These are phyloP conservation scores for Buceros bicornis DNA, from an alignment of 2,797 vertebrate species.

Conservation along the genomic window DNA sequence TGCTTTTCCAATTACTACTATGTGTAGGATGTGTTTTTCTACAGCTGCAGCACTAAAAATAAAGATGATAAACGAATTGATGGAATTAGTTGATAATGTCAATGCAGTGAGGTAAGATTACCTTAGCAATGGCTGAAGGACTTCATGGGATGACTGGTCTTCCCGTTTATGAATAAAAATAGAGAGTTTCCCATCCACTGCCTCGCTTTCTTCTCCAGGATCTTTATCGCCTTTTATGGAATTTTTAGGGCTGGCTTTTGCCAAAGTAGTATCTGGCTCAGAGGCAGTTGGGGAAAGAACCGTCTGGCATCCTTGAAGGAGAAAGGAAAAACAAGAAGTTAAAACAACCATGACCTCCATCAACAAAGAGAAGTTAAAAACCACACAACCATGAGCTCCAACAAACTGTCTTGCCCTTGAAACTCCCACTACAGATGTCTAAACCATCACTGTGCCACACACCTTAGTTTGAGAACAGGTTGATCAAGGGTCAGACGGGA, in stretches of 20 bases:
- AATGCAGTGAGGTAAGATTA: conserved; percentile 57
- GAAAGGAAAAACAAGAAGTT: neutral
- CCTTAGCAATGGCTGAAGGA: conserved; percentile 96
- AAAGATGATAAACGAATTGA: neutral
- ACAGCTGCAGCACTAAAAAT: neutral
- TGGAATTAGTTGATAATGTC: neutral
- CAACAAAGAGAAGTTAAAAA: neutral
- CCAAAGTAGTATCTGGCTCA: conserved; percentile 91
- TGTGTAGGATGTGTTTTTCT: neutral
- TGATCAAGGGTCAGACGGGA: neutral
- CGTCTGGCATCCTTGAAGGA: conserved; percentile 92
- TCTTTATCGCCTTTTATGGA: conserved; percentile 93
- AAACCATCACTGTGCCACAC: neutral
- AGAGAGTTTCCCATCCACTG: conserved; percentile 97
- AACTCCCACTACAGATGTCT: neutral
- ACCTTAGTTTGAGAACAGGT: neutral
- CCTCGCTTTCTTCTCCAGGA: conserved; percentile 93
- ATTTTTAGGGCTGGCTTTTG: conserved; percentile 91
- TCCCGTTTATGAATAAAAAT: conserved; percentile 98
- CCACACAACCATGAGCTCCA: neutral
- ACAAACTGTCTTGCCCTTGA: neutral
- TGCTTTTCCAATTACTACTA: neutral
- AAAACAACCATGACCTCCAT: neutral
- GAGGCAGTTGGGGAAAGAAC: conserved; percentile 96
- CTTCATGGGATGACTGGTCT: conserved; percentile 98